A percentile compares a stretch with the other conserved stretches of the same genome.
Evolutionary conservation across 2,113 vertebrate species (phyloP).

Genomic region (Ceratotherium simum): DNA sequence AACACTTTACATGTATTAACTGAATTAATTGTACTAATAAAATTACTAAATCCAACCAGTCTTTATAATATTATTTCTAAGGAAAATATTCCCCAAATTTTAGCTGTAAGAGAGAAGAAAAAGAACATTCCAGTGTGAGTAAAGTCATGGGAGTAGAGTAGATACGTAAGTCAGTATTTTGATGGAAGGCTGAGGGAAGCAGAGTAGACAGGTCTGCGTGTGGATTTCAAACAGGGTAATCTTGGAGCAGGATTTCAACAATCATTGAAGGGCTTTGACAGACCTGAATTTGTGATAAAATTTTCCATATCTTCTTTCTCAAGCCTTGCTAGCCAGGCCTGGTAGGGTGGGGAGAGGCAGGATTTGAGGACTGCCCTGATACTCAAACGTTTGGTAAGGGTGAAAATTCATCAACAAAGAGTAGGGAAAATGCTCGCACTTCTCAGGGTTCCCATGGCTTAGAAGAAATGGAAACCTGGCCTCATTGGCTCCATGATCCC

Average conservation of each 20-base stretch:
- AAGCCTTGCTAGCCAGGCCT: background rate
- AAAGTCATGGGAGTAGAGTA: background rate
- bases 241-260: background rate
- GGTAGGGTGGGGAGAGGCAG: background rate
- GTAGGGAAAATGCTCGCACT: background rate
- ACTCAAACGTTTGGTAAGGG: background rate
- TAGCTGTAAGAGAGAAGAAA: background rate
- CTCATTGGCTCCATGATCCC: background rate
- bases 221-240: background rate
- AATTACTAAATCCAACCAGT: background rate
- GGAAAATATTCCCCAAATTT: background rate
- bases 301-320: background rate
- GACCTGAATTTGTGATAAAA: background rate
- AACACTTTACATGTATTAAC: constrained; percentile 6
- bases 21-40: background rate
- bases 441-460: background rate
- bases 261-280: background rate
- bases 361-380: background rate
- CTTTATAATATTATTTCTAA: constrained; percentile 16
- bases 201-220: background rate
- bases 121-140: background rate
- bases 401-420: background rate
- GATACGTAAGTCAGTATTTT: background rate
- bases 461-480: constrained; percentile 6
- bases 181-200: background rate